These are phyloP conservation scores for Tiliacea aurago DNA, from an alignment of 2,888 invertebrate genomes.

Conservation along the genomic window DNA sequence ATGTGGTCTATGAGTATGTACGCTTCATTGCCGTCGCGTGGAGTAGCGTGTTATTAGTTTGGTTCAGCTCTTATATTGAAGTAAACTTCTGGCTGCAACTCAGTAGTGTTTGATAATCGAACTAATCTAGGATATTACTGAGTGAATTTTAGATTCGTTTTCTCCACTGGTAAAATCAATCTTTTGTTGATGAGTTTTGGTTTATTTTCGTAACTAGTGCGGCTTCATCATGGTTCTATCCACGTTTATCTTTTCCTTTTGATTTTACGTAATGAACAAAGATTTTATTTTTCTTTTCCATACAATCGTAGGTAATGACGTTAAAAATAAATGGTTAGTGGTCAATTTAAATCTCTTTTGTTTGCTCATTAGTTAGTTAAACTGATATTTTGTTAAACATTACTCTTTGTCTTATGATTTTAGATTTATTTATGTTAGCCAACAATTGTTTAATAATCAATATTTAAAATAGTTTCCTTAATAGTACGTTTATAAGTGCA, in stretches of 20 bases:
- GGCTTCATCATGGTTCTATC: neutral
- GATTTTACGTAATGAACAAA: neutral
- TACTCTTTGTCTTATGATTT: no score
- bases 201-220: neutral
- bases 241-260: neutral
- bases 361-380: no score
- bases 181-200: constrained; percentile 6
- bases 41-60: neutral
- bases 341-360: no score
- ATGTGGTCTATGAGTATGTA: neutral
- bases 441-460: no score
- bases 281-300: no score
- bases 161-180: neutral
- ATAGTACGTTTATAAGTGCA: no score
- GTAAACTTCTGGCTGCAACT: neutral
- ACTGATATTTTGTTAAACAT: no score
- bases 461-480: no score
- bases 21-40: neutral
- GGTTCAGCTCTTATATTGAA: neutral
- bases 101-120: constrained; percentile 32
- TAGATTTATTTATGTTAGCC: no score
- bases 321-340: no score
- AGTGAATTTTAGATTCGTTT: constrained; percentile 8
- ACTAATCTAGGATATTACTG: constrained; percentile 23
- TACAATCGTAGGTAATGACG: no score